Evolutionary conservation across 1,140 invertebrate species (phyloP), one percentile per base, ranked within the genome.

Genomic region (Pseudomyrmex cubaensis): DNA sequence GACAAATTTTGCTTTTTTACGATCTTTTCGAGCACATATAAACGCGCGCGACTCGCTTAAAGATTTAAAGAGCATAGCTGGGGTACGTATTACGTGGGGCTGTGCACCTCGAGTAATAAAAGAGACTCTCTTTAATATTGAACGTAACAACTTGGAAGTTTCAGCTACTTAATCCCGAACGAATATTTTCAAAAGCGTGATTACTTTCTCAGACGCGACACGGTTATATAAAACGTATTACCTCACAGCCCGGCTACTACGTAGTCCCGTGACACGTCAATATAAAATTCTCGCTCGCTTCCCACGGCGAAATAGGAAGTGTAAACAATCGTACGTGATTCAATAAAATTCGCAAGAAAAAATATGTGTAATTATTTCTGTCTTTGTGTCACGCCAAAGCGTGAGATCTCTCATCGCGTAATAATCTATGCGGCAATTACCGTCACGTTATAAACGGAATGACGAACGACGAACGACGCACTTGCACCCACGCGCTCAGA

Each of bases 91-190:
- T 35, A 35, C 35, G 35, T 35, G 35, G 35, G 35, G 35, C 35
- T 35, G 35, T 35, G 13, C 46, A 8, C 52, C 44, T 61, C 44
- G 7, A 12, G 54, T 9, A 59, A 61, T 70, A 50, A 72, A 80
- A 70, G 44, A 0, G 13, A 46, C 15, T 9, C 66, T 50, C 17
- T 17, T 78, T 72, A 72, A 80, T 80, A 72, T 72, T 61, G 15
- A 50, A 59, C 44, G 8, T 48, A 78, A 69, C 57, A 25, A 70
- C 22, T 72, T 72, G 4, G 2, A 50, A 72, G 66, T 72, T 70
- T 70, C n/a, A 78, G 35, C 22, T 35, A 35, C 35, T 78, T 69
- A 25, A 76, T 17, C 50, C 25, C 64, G 22, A 70, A 80, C 54
- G 48, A 12, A 80, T 35, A 70, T 35, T 70, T 72, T 70, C 44